Percentiles rank a stretch among this genome's conserved stretches.
phyloP scores from a whole-genome alignment of 2,113 vertebrate genomes.

The Edolisoma coerulescens region DNA sequence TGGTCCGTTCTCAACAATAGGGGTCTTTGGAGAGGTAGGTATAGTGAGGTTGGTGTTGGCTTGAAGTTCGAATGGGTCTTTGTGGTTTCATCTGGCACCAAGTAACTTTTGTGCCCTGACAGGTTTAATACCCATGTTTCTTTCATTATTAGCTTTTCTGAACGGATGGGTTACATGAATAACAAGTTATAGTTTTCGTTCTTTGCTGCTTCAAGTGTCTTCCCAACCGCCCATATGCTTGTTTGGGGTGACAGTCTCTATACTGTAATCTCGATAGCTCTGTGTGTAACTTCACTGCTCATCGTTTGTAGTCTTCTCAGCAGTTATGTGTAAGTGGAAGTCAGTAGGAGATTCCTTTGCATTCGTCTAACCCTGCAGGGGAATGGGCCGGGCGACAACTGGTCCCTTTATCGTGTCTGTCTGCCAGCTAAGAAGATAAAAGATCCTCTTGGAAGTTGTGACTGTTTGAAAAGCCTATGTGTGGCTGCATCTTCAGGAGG shows the following conservation, averaged over 20 bases:
- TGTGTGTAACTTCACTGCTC: accelerated
- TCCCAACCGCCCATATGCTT: not conserved
- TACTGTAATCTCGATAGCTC: not conserved
- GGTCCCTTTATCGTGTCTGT: not conserved
- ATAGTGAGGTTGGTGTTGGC: not conserved
- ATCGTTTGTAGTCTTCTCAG: not conserved
- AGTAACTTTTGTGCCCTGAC: not conserved
- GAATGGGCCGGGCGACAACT: not conserved
- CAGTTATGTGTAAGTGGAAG: not conserved
- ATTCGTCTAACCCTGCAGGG: not conserved
- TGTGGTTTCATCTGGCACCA: not conserved
- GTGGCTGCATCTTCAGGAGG: not conserved
- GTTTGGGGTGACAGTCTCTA: not conserved
- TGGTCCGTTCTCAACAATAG: not conserved
- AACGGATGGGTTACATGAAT: accelerated
- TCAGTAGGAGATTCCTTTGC: not conserved
- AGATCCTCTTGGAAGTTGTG: not conserved
- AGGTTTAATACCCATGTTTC: not conserved
- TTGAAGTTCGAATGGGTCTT: not conserved
- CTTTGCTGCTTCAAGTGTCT: not conserved
- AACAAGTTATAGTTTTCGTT: not conserved
- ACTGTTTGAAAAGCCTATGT: not conserved
- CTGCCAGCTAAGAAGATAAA: not conserved
- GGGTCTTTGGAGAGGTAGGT: not conserved
- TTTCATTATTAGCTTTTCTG: not conserved